phyloP scores from a whole-genome alignment of 2,888 invertebrate genomes.

The Andrena flavipes region DNA sequence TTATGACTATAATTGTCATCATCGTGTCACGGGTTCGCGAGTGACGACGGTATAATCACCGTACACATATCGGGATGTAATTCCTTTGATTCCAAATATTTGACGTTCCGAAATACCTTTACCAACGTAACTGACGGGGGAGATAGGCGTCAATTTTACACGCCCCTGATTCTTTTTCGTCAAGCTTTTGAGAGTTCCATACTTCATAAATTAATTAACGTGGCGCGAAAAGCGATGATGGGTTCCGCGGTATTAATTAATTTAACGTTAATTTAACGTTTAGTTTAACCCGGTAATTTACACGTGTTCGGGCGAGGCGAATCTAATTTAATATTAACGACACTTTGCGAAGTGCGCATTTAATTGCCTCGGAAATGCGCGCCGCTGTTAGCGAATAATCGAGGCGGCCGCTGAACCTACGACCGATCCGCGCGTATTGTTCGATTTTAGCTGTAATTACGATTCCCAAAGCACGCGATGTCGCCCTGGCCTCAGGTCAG shows the following conservation, averaged over 20 bases:
- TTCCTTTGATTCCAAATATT: too few relatives aligned
- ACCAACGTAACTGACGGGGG: background rate
- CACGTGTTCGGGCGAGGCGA: conserved; percentile 39
- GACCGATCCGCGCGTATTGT: conserved; percentile 52
- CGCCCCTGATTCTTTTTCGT: background rate
- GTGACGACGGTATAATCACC: too few relatives aligned
- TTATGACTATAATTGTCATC: too few relatives aligned
- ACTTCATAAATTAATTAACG: conserved; percentile 42
- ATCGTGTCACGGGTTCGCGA: too few relatives aligned
- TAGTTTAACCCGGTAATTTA: conserved; percentile 54
- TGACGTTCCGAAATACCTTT: background rate
- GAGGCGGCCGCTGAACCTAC: conserved; percentile 35
- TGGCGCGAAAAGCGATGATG: conserved; percentile 20
- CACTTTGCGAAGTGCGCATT: conserved; percentile 51
- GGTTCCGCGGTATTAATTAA: conserved; percentile 54
- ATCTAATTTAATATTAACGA: conserved; percentile 62
- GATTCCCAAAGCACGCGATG: conserved; percentile 22
- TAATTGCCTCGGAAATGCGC: conserved; percentile 58
- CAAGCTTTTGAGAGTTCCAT: background rate
- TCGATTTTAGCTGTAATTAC: conserved; percentile 59
- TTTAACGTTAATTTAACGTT: conserved; percentile 55
- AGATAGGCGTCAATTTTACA: background rate
- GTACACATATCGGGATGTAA: too few relatives aligned
- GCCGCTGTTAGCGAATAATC: conserved; percentile 58
- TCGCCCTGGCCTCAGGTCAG: background rate